phyloP scores from a whole-genome alignment of 1,140 invertebrate genomes.

The Pteromalus puparum region DNA sequence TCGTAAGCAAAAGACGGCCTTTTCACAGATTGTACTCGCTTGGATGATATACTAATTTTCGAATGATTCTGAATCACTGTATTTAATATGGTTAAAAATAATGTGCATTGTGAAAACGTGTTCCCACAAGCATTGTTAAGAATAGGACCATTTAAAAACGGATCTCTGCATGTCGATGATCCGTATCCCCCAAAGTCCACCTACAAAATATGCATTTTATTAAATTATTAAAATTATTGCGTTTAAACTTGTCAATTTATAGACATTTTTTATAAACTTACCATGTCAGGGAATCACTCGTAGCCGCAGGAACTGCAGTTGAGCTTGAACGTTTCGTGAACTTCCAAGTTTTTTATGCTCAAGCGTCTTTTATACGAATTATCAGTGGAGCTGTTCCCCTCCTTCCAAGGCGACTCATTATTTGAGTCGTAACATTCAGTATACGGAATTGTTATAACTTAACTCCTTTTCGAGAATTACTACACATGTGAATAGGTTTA shows the following conservation, averaged over 20 bases:
- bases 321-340: background rate
- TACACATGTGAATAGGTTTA: background rate
- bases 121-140: constrained; percentile 14
- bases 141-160: constrained; percentile 57
- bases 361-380: constrained; percentile 29
- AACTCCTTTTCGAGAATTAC: background rate
- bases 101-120: background rate
- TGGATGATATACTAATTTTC: constrained; percentile 69
- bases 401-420: background rate
- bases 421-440: background rate
- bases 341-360: background rate
- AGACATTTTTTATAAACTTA: background rate
- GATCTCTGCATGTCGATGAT: constrained; percentile 39
- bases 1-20: constrained; percentile 76
- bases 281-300: background rate
- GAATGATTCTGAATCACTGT: constrained; percentile 74
- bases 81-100: constrained; percentile 58
- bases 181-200: background rate
- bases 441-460: background rate
- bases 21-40: constrained; percentile 60
- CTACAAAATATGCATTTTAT: constrained; percentile 11
- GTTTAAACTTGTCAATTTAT: background rate
- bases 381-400: constrained; percentile 2
- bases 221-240: too few species aligned
- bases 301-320: background rate